Percentiles rank a stretch among this genome's conserved stretches.
Evolutionary conservation across 2,888 invertebrate species (phyloP).

Genomic region (Panopea generosa): DNA sequence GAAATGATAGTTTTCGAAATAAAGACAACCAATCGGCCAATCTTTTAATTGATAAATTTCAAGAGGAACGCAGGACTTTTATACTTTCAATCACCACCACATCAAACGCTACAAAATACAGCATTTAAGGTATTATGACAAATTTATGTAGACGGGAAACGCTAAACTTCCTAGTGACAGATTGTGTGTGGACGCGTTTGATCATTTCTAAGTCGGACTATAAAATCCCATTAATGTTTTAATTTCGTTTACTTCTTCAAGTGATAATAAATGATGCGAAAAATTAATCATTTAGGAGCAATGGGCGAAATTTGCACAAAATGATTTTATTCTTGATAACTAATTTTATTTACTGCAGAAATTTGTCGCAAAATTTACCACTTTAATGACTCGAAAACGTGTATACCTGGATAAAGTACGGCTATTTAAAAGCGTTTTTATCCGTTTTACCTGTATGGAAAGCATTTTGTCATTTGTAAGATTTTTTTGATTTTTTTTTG

Average conservation of each 20-base stretch:
- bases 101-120: conserved; percentile 27
- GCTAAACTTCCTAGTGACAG: not conserved
- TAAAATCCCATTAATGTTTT: conserved; percentile 58
- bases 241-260: conserved; percentile 44
- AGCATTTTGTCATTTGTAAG: too few relatives aligned
- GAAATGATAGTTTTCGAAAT: too few relatives aligned
- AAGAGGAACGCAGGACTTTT: conserved; percentile 4
- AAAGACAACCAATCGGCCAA: too few relatives aligned
- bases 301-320: conserved; percentile 31
- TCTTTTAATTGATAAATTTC: conserved; percentile 2
- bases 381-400: not conserved
- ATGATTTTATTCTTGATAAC: conserved; percentile 44
- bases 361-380: conserved; percentile 45
- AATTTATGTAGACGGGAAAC: conserved; percentile 21
- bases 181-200: conserved; percentile 43
- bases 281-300: conserved; percentile 50
- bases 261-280: conserved; percentile 43
- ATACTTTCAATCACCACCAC: conserved; percentile 20
- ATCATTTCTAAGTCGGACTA: conserved; percentile 42
- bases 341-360: conserved; percentile 39
- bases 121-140: conserved; percentile 14
- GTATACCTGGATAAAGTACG: too few relatives aligned
- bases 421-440: too few relatives aligned
- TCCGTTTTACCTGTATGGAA: not conserved
- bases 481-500: too few relatives aligned